These are phyloP conservation scores for Xylota sylvarum DNA, from an alignment of 2,888 invertebrate species.

Conservation along the genomic window DNA sequence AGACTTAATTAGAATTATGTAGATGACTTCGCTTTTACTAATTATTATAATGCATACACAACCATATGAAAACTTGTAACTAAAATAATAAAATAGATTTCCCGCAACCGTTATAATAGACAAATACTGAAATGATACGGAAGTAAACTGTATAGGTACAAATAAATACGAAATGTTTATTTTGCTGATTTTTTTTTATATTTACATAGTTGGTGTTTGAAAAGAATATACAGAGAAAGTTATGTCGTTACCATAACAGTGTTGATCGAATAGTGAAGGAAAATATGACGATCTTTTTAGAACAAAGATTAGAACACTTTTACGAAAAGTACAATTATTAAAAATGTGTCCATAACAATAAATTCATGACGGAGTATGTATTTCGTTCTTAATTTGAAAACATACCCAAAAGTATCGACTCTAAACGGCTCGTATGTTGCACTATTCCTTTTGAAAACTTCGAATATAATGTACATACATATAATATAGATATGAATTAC, in stretches of 20 bases:
- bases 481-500: too few relatives aligned
- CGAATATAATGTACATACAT: too few relatives aligned
- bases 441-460: too few relatives aligned
- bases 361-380: too few relatives aligned
- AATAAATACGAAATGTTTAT: not conserved
- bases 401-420: too few relatives aligned
- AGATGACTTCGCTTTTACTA: not conserved
- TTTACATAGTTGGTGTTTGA: not conserved
- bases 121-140: constrained; percentile 6
- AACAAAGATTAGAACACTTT: too few relatives aligned
- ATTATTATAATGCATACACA: not conserved
- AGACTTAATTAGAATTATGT: not conserved
- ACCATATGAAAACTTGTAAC: not conserved
- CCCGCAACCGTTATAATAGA: constrained; percentile 14
- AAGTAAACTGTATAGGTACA: not conserved
- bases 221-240: not conserved
- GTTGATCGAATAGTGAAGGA: too few relatives aligned
- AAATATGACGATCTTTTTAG: too few relatives aligned
- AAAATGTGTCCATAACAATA: too few relatives aligned
- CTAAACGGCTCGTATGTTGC: too few relatives aligned
- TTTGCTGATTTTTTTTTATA: not conserved
- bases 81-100: constrained; percentile 5
- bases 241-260: not conserved
- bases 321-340: too few relatives aligned
- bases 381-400: too few relatives aligned